Conservation (phyloP, 2,797 vertebrate genomes). For the Molossus molossus region DNA sequence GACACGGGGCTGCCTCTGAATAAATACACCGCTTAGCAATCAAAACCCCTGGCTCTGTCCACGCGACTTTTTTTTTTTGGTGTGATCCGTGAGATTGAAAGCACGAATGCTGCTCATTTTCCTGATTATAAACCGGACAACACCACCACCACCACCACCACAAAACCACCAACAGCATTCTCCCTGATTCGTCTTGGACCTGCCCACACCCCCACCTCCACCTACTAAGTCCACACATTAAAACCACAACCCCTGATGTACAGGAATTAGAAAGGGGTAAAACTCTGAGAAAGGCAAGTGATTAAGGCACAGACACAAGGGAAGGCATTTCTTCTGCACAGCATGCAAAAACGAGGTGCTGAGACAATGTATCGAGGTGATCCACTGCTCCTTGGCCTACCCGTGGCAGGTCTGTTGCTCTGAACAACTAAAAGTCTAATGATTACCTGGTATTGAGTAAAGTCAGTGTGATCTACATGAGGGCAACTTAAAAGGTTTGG, state of each 20-base stretch:
- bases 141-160: conserved; percentile 39
- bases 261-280: conserved; percentile 41
- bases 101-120: conserved; percentile 14
- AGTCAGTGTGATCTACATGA: background rate
- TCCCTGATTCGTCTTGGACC: background rate
- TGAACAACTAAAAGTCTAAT: background rate
- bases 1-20: background rate
- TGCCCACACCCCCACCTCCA: background rate
- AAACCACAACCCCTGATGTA: conserved; percentile 26
- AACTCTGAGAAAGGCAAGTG: conserved; percentile 3
- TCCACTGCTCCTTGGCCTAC: background rate
- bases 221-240: background rate
- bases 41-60: conserved; percentile 41
- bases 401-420: background rate
- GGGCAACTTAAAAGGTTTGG: background rate
- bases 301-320: background rate
- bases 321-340: conserved; percentile 28
- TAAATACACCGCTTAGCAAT: conserved; percentile 39
- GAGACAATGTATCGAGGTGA: too few relatives aligned
- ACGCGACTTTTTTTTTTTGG: background rate
- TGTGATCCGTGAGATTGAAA: conserved; percentile 66
- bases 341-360: conserved; percentile 28
- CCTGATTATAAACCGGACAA: conserved; percentile 61
- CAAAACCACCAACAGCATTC: conserved; percentile 58
- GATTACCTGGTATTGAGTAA: background rate